Percentiles rank a stretch among this genome's conserved stretches.
Conservation (phyloP, 2,113 vertebrate genomes). For the Pycnonotus jocosus region DNA sequence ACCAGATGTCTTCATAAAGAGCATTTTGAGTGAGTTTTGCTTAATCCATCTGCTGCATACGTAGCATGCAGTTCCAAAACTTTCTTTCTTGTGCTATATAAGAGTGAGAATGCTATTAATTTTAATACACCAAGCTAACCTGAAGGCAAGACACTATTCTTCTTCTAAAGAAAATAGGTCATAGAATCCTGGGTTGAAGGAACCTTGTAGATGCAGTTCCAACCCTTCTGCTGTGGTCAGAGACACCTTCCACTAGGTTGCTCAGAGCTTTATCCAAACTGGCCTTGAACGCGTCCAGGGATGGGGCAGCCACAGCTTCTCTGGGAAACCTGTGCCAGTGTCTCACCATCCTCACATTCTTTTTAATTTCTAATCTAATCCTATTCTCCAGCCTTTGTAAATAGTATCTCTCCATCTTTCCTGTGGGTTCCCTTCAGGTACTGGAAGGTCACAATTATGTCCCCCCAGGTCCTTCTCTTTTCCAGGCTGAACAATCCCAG, state of each 20-base stretch:
- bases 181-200: not conserved
- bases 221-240: not conserved
- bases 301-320: not conserved
- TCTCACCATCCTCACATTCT: fast-evolving
- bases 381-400: fast-evolving
- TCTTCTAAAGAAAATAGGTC: not conserved
- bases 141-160: not conserved
- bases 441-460: fast-evolving
- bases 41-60: not conserved
- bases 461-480: fast-evolving
- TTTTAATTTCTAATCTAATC: fast-evolving
- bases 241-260: not conserved
- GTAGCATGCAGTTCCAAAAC: not conserved
- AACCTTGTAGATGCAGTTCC: not conserved
- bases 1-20: not conserved
- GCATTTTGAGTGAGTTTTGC: not conserved
- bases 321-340: fast-evolving
- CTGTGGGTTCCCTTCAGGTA: fast-evolving
- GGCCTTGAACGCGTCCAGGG: not conserved
- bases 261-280: not conserved
- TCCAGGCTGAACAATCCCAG: fast-evolving
- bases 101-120: not conserved
- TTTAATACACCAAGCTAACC: not conserved
- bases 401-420: not conserved
- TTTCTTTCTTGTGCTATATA: not conserved